These are phyloP conservation scores for Aurelia sp. DNA, from an alignment of 30 jellyfish, hydroid and myxozoan species.

Conservation along the genomic window DNA sequence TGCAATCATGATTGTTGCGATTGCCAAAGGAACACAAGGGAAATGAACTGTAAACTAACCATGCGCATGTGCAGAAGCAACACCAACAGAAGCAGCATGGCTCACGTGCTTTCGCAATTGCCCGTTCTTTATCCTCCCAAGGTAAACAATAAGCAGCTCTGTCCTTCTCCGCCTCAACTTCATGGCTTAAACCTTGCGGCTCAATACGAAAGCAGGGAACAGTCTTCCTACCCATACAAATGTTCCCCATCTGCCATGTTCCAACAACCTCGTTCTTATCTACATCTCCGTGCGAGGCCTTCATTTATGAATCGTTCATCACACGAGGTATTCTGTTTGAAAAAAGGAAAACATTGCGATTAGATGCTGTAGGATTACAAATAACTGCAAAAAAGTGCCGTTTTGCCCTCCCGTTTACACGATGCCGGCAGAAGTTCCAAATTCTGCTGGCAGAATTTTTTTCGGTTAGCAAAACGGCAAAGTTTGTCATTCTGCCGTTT, in stretches of 20 bases:
- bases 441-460: too few relatives aligned
- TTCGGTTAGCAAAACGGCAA: too few relatives aligned
- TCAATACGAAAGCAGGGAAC: slow-evolving; percentile 63
- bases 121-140: slow-evolving; percentile 44
- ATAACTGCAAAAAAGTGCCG: too few relatives aligned
- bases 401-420: too few relatives aligned
- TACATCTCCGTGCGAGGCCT: neutral
- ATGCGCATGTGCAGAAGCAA: slow-evolving; percentile 58
- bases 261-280: neutral
- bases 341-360: too few relatives aligned
- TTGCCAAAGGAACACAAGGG: too few relatives aligned
- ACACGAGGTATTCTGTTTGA: too few relatives aligned
- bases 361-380: too few relatives aligned
- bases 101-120: neutral
- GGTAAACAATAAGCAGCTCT: slow-evolving; percentile 37
- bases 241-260: slow-evolving; percentile 61
- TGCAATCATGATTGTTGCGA: too few relatives aligned
- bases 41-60: slow-evolving; percentile 5
- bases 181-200: slow-evolving; percentile 16
- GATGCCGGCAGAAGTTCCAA: too few relatives aligned
- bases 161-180: slow-evolving; percentile 2
- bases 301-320: neutral
- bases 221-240: neutral
- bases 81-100: slow-evolving; percentile 79
- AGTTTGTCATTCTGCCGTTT: too few relatives aligned